Evolutionary conservation across 2,797 vertebrate species (phyloP).

Genomic region (Sebastes dallii): DNA sequence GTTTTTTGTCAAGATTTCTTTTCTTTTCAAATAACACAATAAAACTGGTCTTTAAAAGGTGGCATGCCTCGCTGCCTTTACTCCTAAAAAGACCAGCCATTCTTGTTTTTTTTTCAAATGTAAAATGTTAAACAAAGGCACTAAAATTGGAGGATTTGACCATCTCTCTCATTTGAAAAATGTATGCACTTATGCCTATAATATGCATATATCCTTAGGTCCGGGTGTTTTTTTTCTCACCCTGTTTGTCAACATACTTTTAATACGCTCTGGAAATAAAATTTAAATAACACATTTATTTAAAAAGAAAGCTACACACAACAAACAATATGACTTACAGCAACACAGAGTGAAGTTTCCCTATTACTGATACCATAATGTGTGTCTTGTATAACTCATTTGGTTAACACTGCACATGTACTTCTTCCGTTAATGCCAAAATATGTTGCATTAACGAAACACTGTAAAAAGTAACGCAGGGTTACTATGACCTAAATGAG

Average conservation of each 20-base stretch:
- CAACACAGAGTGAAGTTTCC: neutral
- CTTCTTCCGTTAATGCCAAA: neutral
- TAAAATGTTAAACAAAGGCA: slow-evolving; percentile 57
- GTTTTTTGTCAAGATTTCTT: neutral
- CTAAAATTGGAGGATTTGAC: slow-evolving; percentile 45
- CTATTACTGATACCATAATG: neutral
- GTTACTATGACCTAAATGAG: neutral
- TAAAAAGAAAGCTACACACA: slow-evolving; percentile 10
- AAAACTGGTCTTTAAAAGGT: slow-evolving; percentile 7
- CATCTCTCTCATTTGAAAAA: slow-evolving; percentile 24
- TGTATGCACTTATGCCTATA: slow-evolving; percentile 33
- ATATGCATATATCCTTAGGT: slow-evolving; percentile 24
- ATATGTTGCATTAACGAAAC: neutral
- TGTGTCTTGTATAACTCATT: neutral
- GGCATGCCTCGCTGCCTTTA: neutral
- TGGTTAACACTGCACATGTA: neutral
- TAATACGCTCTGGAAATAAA: slow-evolving; percentile 1
- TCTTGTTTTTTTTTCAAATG: neutral
- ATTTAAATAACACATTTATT: slow-evolving; percentile 27
- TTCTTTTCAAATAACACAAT: slow-evolving; percentile 1
- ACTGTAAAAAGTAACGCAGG: neutral
- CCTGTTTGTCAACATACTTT: neutral
- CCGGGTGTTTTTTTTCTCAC: neutral
- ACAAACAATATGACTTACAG: neutral
- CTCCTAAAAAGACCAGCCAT: neutral